Evolutionary conservation across 2,888 invertebrate genomes (phyloP).

Genomic region (Chrysotoxum bicinctum): DNA sequence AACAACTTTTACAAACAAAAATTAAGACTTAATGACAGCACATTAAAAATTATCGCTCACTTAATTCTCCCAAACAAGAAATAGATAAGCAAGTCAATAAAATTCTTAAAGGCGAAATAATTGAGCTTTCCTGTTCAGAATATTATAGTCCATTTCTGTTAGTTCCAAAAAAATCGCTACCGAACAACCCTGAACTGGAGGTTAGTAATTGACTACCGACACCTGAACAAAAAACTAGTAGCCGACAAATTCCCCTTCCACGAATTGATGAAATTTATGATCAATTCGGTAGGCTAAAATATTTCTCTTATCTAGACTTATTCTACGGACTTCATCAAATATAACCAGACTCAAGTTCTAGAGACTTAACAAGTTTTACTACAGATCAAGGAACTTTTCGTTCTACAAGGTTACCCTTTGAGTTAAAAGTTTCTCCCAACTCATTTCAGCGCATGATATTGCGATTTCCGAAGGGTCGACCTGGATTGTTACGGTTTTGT

Average conservation of each 20-base stretch:
- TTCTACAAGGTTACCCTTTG: background rate
- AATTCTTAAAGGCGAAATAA: background rate
- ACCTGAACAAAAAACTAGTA: background rate
- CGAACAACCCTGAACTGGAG: background rate
- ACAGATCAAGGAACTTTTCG: background rate
- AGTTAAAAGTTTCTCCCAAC: background rate
- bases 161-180: background rate
- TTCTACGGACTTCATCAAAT: no score
- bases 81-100: background rate
- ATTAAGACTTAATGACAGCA: background rate
- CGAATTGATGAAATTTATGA: background rate
- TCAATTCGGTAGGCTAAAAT: background rate
- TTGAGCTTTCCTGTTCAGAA: background rate
- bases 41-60: background rate
- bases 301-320: background rate
- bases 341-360: background rate
- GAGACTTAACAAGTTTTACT: background rate
- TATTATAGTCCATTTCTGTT: background rate
- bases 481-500: background rate
- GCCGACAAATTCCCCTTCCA: background rate
- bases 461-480: constrained; percentile 34
- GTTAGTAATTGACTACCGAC: background rate
- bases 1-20: background rate
- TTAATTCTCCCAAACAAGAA: background rate
- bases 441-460: background rate